Evolutionary conservation across 2,797 vertebrate species (phyloP).

Genomic region (Sphenodon punctatus): DNA sequence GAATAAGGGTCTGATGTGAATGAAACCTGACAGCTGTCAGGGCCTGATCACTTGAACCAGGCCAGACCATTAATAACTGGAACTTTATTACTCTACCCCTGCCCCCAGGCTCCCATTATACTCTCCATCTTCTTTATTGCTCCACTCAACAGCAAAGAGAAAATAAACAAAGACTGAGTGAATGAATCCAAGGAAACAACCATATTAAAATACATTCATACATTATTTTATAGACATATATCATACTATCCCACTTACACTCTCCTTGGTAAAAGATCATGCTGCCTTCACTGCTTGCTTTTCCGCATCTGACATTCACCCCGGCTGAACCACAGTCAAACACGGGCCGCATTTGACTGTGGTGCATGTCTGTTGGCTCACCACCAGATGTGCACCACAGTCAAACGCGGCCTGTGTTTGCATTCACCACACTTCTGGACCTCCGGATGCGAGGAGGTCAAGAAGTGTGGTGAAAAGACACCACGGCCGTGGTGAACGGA

Average conservation of each 20-base stretch:
- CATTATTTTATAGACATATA: slow-evolving; percentile 1
- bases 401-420: too few relatives aligned
- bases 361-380: too few relatives aligned
- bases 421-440: too few relatives aligned
- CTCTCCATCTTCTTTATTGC: slow-evolving; percentile 30
- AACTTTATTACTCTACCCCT: slow-evolving; percentile 34
- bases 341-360: too few relatives aligned
- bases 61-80: slow-evolving; percentile 44
- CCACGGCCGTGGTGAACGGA: too few relatives aligned
- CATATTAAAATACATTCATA: not conserved
- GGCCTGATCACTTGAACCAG: slow-evolving; percentile 31
- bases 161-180: slow-evolving; percentile 3
- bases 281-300: slow-evolving; percentile 3
- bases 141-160: slow-evolving; percentile 25
- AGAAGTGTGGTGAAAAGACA: too few relatives aligned
- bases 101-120: not conserved
- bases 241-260: not conserved
- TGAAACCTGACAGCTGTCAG: slow-evolving; percentile 51
- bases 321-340: too few relatives aligned
- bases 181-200: slow-evolving; percentile 19
- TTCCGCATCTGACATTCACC: too few relatives aligned
- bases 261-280: not conserved
- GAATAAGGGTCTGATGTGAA: not conserved
- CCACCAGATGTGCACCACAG: too few relatives aligned
- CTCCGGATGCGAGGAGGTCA: too few relatives aligned